Percentiles rank a stretch among this genome's conserved stretches.
Conservation (phyloP, 2,113 vertebrate genomes). For the Microcebus lehilahytsara region DNA sequence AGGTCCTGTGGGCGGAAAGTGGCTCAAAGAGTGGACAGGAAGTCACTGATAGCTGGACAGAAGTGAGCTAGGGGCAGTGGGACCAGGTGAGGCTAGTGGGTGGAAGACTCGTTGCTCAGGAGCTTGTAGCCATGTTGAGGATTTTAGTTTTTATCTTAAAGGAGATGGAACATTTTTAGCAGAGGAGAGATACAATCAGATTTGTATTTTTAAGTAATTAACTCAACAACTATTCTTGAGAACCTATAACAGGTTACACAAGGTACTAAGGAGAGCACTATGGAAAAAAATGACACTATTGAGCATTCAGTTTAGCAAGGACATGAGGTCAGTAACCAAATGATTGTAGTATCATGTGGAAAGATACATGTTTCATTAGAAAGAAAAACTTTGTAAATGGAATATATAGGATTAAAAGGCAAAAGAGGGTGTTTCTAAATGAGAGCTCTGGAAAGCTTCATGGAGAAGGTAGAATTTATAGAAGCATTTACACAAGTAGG, state of each 20-base stretch:
- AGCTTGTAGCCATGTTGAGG: neutral
- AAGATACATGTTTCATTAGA: neutral
- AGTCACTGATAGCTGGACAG: neutral
- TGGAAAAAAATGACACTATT: neutral
- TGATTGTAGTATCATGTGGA: neutral
- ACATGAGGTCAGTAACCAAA: neutral
- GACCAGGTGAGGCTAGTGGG: neutral
- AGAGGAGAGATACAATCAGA: neutral
- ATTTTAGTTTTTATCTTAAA: neutral
- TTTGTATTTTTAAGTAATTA: neutral
- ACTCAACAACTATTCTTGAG: neutral
- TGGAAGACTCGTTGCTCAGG: neutral
- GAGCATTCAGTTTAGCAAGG: neutral
- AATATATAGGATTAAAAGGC: neutral
- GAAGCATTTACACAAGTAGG: neutral
- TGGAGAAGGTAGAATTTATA: neutral
- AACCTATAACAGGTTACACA: neutral
- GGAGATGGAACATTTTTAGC: slow-evolving; percentile 3
- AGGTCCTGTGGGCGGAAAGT: neutral
- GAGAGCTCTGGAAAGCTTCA: neutral
- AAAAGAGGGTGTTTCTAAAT: neutral
- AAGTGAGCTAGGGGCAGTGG: neutral
- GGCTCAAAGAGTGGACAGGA: neutral
- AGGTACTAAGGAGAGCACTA: neutral
- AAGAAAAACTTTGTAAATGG: neutral